Evolutionary conservation across 2,113 vertebrate species (phyloP).

Genomic region (Labeo rohita): DNA sequence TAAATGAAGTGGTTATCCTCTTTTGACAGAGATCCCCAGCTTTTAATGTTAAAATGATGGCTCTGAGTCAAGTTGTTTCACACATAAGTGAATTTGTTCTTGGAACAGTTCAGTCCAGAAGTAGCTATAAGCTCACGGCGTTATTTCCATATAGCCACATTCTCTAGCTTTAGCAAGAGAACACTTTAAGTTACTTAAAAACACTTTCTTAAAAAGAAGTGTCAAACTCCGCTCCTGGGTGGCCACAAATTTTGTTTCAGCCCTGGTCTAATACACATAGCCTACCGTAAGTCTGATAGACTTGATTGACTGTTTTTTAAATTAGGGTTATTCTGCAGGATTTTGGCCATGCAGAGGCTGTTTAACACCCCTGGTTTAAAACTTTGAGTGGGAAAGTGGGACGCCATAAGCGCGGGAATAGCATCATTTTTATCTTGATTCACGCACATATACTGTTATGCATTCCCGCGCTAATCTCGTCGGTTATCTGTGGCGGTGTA

Average conservation of each 20-base stretch:
- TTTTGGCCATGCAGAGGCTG: background rate
- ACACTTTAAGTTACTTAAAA: background rate
- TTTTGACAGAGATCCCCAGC: background rate
- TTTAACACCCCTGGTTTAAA: background rate
- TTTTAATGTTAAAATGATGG: background rate
- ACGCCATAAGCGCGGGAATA: background rate
- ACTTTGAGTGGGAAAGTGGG: background rate
- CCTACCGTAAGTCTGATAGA: too few relatives aligned
- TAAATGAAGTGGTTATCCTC: background rate
- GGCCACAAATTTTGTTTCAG: background rate
- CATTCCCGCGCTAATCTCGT: constrained; percentile 36
- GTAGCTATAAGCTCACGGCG: background rate
- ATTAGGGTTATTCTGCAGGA: background rate
- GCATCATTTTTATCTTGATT: constrained; percentile 48
- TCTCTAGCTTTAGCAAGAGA: background rate
- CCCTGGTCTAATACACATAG: background rate
- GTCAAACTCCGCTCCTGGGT: background rate
- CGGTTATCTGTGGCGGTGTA: constrained; percentile 47
- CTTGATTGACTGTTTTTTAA: too few relatives aligned
- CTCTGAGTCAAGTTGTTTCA: background rate
- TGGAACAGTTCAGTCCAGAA: background rate
- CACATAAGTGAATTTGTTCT: background rate
- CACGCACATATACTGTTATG: constrained; percentile 43
- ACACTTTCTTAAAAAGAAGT: background rate
- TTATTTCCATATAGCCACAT: background rate